Conservation (phyloP, 2,888 invertebrate species). For the Brachyptera putata region DNA sequence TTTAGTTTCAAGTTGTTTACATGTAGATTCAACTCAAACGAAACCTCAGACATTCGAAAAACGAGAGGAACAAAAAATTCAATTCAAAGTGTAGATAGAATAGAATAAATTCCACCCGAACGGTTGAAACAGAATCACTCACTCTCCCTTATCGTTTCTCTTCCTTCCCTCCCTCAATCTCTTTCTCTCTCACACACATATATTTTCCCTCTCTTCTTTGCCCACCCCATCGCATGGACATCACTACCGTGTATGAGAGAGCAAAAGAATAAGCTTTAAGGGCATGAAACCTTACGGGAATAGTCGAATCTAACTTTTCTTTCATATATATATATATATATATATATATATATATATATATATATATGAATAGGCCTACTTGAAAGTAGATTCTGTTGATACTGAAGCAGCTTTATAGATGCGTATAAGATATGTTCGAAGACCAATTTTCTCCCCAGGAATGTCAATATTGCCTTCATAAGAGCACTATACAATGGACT, state of each 20-base stretch:
- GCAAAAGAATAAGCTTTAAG: too few relatives aligned
- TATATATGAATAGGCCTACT: too few relatives aligned
- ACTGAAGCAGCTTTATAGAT: not conserved
- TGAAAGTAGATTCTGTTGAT: not conserved
- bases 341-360: too few relatives aligned
- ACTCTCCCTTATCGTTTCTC: not conserved
- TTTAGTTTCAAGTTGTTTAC: too few relatives aligned
- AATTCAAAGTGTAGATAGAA: constrained; percentile 9
- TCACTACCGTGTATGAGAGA: not conserved
- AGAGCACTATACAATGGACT: not conserved
- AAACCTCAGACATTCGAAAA: not conserved
- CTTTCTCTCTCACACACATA: too few relatives aligned
- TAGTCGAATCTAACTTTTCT: too few relatives aligned
- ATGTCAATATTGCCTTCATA: not conserved
- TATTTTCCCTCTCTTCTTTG: too few relatives aligned
- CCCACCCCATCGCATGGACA: not conserved
- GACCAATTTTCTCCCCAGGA: not conserved
- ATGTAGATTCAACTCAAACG: not conserved
- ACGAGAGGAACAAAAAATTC: not conserved
- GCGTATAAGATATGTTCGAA: not conserved
- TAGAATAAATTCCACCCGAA: not conserved
- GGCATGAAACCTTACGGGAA: too few relatives aligned
- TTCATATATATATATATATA: too few relatives aligned
- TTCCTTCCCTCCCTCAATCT: too few relatives aligned
- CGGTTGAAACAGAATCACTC: constrained; percentile 10